phyloP scores from a whole-genome alignment of 2,888 invertebrate genomes.

The Ichneumon xanthorius region DNA sequence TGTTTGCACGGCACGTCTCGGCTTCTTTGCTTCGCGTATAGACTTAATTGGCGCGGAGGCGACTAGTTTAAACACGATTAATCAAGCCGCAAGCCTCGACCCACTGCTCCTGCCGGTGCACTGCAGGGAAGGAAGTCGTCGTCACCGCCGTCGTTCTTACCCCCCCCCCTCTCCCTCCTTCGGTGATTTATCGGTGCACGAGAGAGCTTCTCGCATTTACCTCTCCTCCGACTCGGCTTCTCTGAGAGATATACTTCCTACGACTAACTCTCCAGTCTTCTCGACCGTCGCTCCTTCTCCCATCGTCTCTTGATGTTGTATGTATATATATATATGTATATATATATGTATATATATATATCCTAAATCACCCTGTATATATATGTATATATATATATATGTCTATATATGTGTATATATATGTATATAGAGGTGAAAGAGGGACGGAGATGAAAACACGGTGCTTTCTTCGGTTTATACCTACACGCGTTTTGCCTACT shows the following conservation, averaged over 20 bases:
- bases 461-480: slow-evolving; percentile 44
- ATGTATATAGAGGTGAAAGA: slow-evolving; percentile 8
- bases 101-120: slow-evolving; percentile 20
- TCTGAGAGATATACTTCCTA: background rate
- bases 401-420: no score
- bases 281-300: slow-evolving; percentile 14
- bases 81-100: slow-evolving; percentile 78
- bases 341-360: no score
- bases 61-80: slow-evolving; percentile 83
- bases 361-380: no score
- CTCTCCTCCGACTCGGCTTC: background rate
- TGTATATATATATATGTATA: no score
- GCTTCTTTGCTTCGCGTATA: slow-evolving; percentile 71
- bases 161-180: background rate
- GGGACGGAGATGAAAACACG: slow-evolving; percentile 75
- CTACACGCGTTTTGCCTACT: slow-evolving; percentile 58
- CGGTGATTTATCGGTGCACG: slow-evolving; percentile 65
- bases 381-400: no score
- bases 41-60: slow-evolving; percentile 82
- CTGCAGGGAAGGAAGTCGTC: slow-evolving; percentile 29
- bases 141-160: slow-evolving; percentile 24
- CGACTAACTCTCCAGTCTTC: background rate
- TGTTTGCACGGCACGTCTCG: slow-evolving; percentile 64
- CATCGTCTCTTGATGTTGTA: no score
- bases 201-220: slow-evolving; percentile 39